Base-by-base conservation (phyloP, 2,888 invertebrate genomes). In the Zonitis immaculata region DNA sequence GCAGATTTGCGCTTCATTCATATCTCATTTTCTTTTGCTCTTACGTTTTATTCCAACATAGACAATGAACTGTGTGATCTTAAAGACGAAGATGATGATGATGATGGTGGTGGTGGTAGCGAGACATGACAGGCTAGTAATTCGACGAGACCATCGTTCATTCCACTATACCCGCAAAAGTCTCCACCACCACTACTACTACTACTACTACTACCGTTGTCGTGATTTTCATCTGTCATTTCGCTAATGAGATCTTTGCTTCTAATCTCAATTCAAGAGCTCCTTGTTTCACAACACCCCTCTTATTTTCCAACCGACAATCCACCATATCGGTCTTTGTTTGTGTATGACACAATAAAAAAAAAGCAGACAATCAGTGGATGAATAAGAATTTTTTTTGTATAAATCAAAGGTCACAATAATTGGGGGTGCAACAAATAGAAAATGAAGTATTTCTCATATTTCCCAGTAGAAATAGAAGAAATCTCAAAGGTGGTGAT, bases 1-100 rank as follows among this genome's bases (percentile, higher is more conserved):
- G 74, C 71, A 73, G 74, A 74, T 74, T 75, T 74, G 70, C 44
- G 70, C 35, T 67, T 73, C 72, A 70, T 73, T 73, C 74, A 73
- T 73, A 74, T 74, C 75, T 73, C 74, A 75, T 76, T 75, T 73
- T 73, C 74, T 70, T 35, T 35, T 35, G 35, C 35, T 35, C 16
- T 16, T 18, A 35, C 35, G 18, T 35, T 8, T 32, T 35, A 27
- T 35, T 35, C 18, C 4, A 64, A 65, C 71, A 72, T 73, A 75
- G 68, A 70, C 69, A 70, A 71, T 71, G 68, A 68, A 63, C 65
- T 63, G 30, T 32, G 22, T 32, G 69, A 66, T 69, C 66, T 55
- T 56, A 12, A 47, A 16, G 25, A 22, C 39, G 11, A 49, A 6
- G 44, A 28, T n/a, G 16, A 11, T 26, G 18, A 2, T 46, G 12